Conservation (phyloP, 1,140 invertebrate species). For the Dinoponera quadriceps region DNA sequence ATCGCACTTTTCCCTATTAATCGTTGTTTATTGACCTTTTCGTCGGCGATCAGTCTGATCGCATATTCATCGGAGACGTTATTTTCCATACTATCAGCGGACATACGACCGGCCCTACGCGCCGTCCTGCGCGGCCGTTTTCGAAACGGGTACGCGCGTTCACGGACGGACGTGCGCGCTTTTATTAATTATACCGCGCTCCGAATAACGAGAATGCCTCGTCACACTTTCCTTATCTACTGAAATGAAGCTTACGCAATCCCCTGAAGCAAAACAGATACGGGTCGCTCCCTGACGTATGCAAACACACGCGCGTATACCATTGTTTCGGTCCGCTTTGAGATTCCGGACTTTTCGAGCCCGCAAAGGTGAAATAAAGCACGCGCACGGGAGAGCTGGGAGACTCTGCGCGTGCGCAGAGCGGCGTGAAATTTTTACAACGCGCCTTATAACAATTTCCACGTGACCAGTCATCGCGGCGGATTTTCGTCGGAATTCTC, state of each 20-base stretch:
- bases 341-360: too few species aligned
- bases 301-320: not conserved
- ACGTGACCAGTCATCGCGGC: not conserved
- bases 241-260: not conserved
- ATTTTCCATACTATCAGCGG: constrained; percentile 24
- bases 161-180: not conserved
- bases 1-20: constrained; percentile 40
- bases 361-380: too few species aligned
- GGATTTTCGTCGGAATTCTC: constrained; percentile 28
- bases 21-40: constrained; percentile 25
- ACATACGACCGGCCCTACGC: too few species aligned
- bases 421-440: not conserved
- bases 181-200: constrained; percentile 18
- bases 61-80: constrained; percentile 59
- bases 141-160: not conserved
- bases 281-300: not conserved
- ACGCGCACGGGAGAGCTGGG: too few species aligned
- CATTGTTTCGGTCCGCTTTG: not conserved
- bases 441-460: not conserved
- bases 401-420: not conserved
- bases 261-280: not conserved
- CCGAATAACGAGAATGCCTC: not conserved
- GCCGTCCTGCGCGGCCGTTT: constrained; percentile 7
- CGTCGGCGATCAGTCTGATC: constrained; percentile 12
- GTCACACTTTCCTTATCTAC: constrained; percentile 18